These are phyloP conservation scores for Jaculus jaculus DNA, from an alignment of 2,113 vertebrate genomes.

Conservation along the genomic window DNA sequence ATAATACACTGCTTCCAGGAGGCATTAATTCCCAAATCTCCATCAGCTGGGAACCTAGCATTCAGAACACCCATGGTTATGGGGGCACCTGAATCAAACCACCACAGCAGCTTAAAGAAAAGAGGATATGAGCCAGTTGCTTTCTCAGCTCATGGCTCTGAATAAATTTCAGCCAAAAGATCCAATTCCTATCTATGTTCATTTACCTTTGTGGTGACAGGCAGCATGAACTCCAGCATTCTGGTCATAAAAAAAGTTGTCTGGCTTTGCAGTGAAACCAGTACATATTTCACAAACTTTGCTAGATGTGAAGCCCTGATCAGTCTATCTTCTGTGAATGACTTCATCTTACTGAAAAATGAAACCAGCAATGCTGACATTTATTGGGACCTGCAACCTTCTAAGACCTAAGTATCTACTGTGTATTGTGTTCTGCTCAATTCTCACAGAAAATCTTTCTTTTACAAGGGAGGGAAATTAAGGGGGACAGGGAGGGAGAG, in stretches of 20 bases:
- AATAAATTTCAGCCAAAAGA: not conserved
- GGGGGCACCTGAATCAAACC: too few species aligned
- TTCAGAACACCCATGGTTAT: too few species aligned
- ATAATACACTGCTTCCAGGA: too few species aligned
- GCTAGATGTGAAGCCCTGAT: not conserved
- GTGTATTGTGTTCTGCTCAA: not conserved
- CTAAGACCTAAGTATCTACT: not conserved
- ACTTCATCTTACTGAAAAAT: not conserved
- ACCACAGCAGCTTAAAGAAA: too few species aligned
- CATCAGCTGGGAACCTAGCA: too few species aligned
- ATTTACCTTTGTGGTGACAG: not conserved
- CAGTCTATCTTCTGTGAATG: not conserved
- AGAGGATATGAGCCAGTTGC: not conserved
- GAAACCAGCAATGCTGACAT: not conserved
- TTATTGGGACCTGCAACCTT: not conserved
- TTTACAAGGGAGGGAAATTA: constrained; percentile 34
- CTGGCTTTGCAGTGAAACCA: not conserved
- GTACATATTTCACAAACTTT: not conserved
- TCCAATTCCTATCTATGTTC: not conserved
- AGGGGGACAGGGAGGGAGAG: not conserved
- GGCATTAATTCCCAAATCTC: too few species aligned
- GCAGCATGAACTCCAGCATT: not conserved
- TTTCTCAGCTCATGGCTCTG: not conserved
- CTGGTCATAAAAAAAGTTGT: not conserved
- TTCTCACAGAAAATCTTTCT: not conserved